Percentiles rank a stretch among this genome's conserved stretches.
Evolutionary conservation across 1,140 invertebrate genomes (phyloP).

Genomic region (Drosophila auraria): DNA sequence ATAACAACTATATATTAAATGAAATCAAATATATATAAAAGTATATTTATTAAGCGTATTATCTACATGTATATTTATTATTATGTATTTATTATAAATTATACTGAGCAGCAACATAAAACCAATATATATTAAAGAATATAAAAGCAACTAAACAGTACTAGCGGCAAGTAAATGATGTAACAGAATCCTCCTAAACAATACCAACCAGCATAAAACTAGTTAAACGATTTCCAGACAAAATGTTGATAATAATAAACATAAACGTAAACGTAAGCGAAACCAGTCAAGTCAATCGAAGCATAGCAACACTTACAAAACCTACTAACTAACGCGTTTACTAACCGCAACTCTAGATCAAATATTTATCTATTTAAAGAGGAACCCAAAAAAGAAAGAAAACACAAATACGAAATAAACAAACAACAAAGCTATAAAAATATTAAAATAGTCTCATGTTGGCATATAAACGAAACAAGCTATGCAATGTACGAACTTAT

Average conservation of each 20-base stretch:
- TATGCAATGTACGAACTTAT: constrained; percentile 44
- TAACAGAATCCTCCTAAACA: constrained; percentile 77
- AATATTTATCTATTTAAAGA: constrained; percentile 57
- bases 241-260: constrained; percentile 77
- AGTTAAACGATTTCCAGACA: constrained; percentile 71
- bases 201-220: constrained; percentile 66
- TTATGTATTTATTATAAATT: constrained; percentile 84
- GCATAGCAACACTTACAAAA: constrained; percentile 66
- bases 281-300: constrained; percentile 80
- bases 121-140: constrained; percentile 42
- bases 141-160: constrained; percentile 42
- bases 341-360: constrained; percentile 67
- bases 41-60: constrained; percentile 83
- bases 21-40: constrained; percentile 61
- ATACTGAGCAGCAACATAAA: constrained; percentile 71
- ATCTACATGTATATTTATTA: constrained; percentile 84
- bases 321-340: constrained; percentile 72
- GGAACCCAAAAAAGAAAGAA: constrained; percentile 7
- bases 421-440: constrained; percentile 41
- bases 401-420: constrained; percentile 16
- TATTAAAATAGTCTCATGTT: constrained; percentile 64
- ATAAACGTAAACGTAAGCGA: constrained; percentile 70
- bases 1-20: constrained; percentile 70
- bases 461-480: constrained; percentile 49
- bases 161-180: constrained; percentile 65